Percentiles rank a stretch among this genome's conserved stretches.
phyloP scores from a whole-genome alignment of 2,888 invertebrate genomes.

The Apantesis nais region DNA sequence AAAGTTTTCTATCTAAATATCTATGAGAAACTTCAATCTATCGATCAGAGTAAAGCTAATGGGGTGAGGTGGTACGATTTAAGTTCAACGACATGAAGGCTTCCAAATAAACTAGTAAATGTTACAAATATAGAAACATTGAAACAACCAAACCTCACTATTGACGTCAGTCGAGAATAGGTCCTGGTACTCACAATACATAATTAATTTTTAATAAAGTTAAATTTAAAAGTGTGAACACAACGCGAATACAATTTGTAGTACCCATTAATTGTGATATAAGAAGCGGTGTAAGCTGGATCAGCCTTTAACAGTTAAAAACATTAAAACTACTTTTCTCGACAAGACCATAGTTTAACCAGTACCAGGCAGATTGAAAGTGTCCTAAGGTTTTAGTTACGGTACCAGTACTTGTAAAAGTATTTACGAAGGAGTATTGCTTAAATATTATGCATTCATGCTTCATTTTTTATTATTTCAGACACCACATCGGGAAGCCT shows the following conservation, averaged over 20 bases:
- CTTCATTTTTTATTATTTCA: conserved; percentile 54
- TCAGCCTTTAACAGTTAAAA: not conserved
- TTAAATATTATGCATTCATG: conserved; percentile 16
- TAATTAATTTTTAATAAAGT: not conserved
- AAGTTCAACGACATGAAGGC: not conserved
- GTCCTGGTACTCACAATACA: not conserved
- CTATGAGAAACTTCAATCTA: not conserved
- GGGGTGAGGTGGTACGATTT: not conserved
- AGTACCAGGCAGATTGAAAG: not conserved
- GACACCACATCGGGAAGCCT: conserved; percentile 87
- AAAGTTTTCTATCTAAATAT: too few relatives aligned
- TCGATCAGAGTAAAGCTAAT: not conserved
- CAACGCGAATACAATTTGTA: not conserved
- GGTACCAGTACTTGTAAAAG: not conserved
- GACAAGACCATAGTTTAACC: not conserved
- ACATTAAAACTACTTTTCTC: not conserved
- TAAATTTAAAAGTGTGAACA: too few relatives aligned
- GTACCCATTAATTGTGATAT: not conserved
- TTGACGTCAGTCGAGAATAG: not conserved
- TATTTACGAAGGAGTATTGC: not conserved
- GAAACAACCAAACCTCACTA: not conserved
- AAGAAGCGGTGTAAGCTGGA: not conserved
- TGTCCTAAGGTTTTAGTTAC: not conserved
- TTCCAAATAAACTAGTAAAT: not conserved
- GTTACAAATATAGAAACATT: conserved; percentile 1